Base-by-base conservation (phyloP, 2,113 vertebrate species). In the Greenwoodochromis staneri region DNA sequence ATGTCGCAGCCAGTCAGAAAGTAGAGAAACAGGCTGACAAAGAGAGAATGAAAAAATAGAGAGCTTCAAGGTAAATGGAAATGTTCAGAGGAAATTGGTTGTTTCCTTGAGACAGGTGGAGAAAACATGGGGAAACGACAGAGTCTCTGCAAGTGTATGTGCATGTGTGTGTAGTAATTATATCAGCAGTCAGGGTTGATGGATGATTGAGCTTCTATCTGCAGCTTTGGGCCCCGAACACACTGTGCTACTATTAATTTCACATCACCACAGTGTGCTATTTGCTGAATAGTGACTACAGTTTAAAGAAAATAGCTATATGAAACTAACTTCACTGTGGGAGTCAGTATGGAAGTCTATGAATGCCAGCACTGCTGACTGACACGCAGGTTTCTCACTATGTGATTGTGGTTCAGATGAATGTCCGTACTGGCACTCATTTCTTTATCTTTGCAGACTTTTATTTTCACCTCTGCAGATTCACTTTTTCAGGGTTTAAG, bases 121-220 rank as follows among this genome's bases (percentile, higher is more conserved):
- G 84, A 83, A 91, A 90, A 89, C 85, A 82, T 29, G 16, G 45
- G 38, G 84, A 86, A 34, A 89, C 84, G 84, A 86, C 80, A 85
- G 84, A 63, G 24, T 76, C 9, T 76, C 16, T 49, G 71, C 24
- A 29, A 76, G 42, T 69, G 53, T 78, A 85, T 89, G 84, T 80
- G 57, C 87, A 81, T 59, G 81, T 84, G 84, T 85, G 87, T 88
- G 91, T 87, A 63, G 89, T 95, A 91, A 94, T 95, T 93, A 94
- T 91, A 87, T 91, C 81, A 89, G 85, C 89, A 90, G 91, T 91
- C 89, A 89, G 59, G 12, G 36, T 42, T 95, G 93, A 94, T 94
- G 91, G 92, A 94, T 91, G 93, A 90, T 92, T 89, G 82, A 86
- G 89, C 80, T 82, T 89, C 34, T 92, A 88, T 91, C 89, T 93